Base-by-base conservation (phyloP, 2,888 invertebrate genomes). In the Taenaris catops region DNA sequence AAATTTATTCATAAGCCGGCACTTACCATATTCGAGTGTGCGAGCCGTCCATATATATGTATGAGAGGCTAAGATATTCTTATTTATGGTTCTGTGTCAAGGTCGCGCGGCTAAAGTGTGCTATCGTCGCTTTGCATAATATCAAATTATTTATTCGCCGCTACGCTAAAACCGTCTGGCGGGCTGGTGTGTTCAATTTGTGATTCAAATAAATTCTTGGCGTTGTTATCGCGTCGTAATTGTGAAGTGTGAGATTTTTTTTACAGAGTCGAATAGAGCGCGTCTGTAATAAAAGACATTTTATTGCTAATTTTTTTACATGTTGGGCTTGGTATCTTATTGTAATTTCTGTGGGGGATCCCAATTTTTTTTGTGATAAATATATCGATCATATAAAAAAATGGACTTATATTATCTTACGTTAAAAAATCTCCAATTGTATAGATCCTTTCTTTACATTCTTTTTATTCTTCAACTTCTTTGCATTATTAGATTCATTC, bases 41-140 rank as follows among this genome's bases (percentile, higher is more conserved):
- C 76, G 75, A 70, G 70, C 61, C 72, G 83, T 78, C 79, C 84
- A 81, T 84, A n/a, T n/a, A n/a, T n/a, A 84, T 84, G 86, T 81
- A 86, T 86, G 83, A 83, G 74, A 72, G 75, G 65, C 71, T 76
- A 76, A 84, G 83, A 84, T 84, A 83, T 83, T 83, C 80, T 83
- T 83, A 83, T 81, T 81, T 83, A 80, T 79, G 83, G 74, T 72
- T 80, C 72, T 80, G 78, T 80, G 83, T 83, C 86, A 86, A 84
- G 86, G 86, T 72, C 81, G 71, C 53, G 58, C 63, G n/a, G n/a
- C n/a, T n/a, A 69, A 68, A 73, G 64, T 64, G 70, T 63, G 71
- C 67, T 69, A 74, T 76, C 79, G 73, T 72, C 76, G 62, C 63
- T 83, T 81, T 78, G 83, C 83, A 84, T 84, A 84, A 84, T 84